Evolutionary conservation across 2,113 vertebrate species (phyloP).

Genomic region (Gobiocypris rarus): DNA sequence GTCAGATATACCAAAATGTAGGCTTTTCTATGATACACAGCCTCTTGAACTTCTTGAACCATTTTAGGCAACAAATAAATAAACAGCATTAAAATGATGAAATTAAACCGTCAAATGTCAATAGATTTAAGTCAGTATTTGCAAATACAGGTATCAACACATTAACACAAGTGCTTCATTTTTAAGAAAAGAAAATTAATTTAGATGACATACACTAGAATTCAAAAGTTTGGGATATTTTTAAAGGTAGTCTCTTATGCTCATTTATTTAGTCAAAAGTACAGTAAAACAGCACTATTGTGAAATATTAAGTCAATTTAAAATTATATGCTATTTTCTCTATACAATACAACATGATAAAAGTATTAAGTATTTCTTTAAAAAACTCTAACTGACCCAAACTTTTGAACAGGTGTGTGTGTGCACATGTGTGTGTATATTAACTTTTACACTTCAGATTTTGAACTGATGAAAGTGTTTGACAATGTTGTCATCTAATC

Average conservation of each 20-base stretch:
- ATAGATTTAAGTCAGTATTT: neutral
- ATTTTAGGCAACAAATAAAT: neutral
- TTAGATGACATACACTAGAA: neutral
- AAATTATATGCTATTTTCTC: no score
- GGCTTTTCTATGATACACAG: neutral
- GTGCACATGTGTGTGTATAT: no score
- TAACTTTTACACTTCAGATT: neutral
- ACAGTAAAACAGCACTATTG: neutral
- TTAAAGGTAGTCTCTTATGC: neutral
- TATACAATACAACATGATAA: no score
- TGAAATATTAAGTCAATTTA: neutral
- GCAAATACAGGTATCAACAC: neutral
- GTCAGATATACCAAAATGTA: neutral
- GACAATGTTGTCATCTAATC: slow-evolving; percentile 26
- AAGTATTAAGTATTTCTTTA: no score
- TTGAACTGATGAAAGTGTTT: neutral
- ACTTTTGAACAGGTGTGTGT: neutral
- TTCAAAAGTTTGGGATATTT: neutral
- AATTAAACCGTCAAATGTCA: neutral
- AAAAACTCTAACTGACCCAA: neutral
- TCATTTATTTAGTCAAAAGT: neutral
- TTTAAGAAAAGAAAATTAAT: neutral
- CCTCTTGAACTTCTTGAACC: neutral
- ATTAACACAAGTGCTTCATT: neutral
- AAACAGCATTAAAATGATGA: neutral